phyloP scores from a whole-genome alignment of 1,140 invertebrate genomes.

The Drosophila sturtevanti region DNA sequence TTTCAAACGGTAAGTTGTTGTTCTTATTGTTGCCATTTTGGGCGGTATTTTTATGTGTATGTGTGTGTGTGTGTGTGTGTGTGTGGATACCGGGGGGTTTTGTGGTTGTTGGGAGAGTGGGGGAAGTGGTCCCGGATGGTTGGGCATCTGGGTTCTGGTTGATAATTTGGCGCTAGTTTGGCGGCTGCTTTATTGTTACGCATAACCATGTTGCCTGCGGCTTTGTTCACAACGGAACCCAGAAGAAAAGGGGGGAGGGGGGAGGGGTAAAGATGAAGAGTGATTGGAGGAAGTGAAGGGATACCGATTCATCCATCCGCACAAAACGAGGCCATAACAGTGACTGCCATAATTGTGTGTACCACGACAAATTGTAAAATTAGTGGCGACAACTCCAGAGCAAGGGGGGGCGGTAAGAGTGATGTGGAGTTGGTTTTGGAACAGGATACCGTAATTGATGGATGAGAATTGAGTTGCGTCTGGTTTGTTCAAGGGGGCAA shows the following conservation, averaged over 20 bases:
- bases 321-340: conserved; percentile 28
- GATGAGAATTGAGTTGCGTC: conserved; percentile 20
- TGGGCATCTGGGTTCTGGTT: conserved; percentile 37
- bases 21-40: conserved; percentile 17
- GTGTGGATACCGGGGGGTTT: conserved; percentile 1
- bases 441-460: conserved; percentile 32
- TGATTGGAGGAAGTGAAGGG: background rate
- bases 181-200: conserved; percentile 64
- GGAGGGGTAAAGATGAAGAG: too few relatives aligned
- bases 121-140: background rate
- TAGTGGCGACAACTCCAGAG: conserved; percentile 45
- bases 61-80: too few relatives aligned
- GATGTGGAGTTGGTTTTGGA: too few relatives aligned
- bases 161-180: conserved; percentile 77
- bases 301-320: background rate
- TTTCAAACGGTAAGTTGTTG: conserved; percentile 78
- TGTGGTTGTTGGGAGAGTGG: too few relatives aligned
- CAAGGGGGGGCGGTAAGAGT: too few relatives aligned
- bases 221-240: conserved; percentile 32
- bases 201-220: conserved; percentile 57
- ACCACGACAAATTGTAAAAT: conserved; percentile 60
- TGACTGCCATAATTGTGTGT: conserved; percentile 63
- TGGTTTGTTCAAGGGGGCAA: too few relatives aligned
- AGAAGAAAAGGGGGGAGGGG: background rate
- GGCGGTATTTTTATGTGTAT: conserved; percentile 10